Percentiles rank a stretch among this genome's conserved stretches.
Conservation (phyloP, 2,797 vertebrate species). For the Cryptoblepharus egeriae region DNA sequence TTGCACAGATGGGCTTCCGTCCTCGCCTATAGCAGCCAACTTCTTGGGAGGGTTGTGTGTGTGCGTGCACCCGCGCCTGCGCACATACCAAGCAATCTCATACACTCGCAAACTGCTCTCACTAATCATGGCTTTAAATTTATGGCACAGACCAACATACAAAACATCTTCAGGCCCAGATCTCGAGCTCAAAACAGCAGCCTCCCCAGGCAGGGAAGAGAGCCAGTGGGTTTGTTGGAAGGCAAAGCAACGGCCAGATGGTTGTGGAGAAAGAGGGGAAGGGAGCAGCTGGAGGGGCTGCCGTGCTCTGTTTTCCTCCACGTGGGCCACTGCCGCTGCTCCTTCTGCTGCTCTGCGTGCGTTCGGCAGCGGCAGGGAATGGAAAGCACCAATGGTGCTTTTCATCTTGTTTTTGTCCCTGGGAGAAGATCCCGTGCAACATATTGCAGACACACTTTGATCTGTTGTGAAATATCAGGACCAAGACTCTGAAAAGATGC, state of each 20-base stretch:
- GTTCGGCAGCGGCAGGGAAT: not conserved
- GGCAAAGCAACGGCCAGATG: slow-evolving; percentile 45
- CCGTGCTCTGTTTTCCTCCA: slow-evolving; percentile 22
- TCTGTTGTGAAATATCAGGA: not conserved
- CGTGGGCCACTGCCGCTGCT: slow-evolving; percentile 2
- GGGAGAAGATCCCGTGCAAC: rapidly evolving
- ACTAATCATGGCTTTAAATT: slow-evolving; percentile 24
- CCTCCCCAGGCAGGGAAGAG: slow-evolving; percentile 37
- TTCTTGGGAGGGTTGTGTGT: not conserved
- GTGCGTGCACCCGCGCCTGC: not conserved
- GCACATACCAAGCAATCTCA: not conserved
- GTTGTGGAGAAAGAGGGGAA: slow-evolving; percentile 26
- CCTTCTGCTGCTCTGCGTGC: not conserved
- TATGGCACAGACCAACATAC: slow-evolving; percentile 19
- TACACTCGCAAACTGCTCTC: not conserved
- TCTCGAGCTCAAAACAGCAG: slow-evolving; percentile 30
- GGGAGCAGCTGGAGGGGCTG: slow-evolving; percentile 23
- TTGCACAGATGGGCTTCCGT: slow-evolving; percentile 47
- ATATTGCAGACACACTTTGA: not conserved
- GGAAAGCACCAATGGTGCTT: not conserved
- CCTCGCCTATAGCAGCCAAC: slow-evolving; percentile 41
- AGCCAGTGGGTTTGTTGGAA: slow-evolving; percentile 49
- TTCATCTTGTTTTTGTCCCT: rapidly evolving
- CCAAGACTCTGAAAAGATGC: not conserved
- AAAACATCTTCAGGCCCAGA: slow-evolving; percentile 8